Percentiles rank a stretch among this genome's conserved stretches.
phyloP scores from a whole-genome alignment of 2,888 invertebrate species.

The Thymelicus acteon region DNA sequence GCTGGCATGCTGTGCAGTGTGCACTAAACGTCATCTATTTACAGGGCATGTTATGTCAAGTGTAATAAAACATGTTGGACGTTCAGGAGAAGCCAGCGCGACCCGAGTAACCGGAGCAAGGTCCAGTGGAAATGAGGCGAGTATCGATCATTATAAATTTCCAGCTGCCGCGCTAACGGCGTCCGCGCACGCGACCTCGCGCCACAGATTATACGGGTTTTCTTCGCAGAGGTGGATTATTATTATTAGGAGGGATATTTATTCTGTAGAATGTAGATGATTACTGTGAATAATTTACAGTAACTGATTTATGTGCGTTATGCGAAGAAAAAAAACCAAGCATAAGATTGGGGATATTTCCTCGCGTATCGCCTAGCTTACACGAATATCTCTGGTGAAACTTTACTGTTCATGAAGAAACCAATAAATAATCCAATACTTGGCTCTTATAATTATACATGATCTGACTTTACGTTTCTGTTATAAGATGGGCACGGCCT shows the following conservation, averaged over 20 bases:
- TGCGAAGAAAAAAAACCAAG: no score
- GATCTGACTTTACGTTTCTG: no score
- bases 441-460: no score
- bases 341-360: no score
- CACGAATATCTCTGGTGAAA: no score
- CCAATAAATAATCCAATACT: no score
- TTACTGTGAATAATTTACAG: no score
- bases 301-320: no score
- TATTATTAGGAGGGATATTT: not conserved
- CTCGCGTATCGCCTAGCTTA: no score
- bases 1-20: slow-evolving; percentile 1
- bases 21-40: not conserved
- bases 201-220: slow-evolving; percentile 56
- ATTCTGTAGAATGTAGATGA: not conserved
- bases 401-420: no score
- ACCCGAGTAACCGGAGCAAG: slow-evolving; percentile 65
- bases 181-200: slow-evolving; percentile 76
- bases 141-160: slow-evolving; percentile 83
- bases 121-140: slow-evolving; percentile 68
- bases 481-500: no score
- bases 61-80: slow-evolving; percentile 27
- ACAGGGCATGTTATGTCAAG: slow-evolving; percentile 27
- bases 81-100: slow-evolving; percentile 40
- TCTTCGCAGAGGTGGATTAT: slow-evolving; percentile 19
- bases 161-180: slow-evolving; percentile 75